Evolutionary conservation across 2,888 invertebrate species (phyloP).

Genomic region (Pheosia gnoma): DNA sequence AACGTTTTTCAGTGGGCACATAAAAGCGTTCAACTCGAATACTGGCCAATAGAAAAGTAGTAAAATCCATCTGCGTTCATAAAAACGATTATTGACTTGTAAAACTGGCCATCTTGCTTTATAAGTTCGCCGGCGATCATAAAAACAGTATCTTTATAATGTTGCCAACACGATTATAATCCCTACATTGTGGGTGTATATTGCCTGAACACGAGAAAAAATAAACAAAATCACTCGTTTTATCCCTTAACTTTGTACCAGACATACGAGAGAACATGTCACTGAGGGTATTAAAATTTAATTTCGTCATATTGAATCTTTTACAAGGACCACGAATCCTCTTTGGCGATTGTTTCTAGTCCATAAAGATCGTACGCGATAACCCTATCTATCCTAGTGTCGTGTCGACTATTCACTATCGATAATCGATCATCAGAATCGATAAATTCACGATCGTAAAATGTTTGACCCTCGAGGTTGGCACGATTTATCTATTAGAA

Average conservation of each 20-base stretch:
- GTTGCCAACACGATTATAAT: slow-evolving; percentile 37
- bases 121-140: slow-evolving; percentile 24
- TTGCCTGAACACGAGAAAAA: slow-evolving; percentile 24
- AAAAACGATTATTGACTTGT: slow-evolving; percentile 7
- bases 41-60: slow-evolving; percentile 8
- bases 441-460: slow-evolving; percentile 64
- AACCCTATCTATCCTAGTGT: slow-evolving; percentile 69
- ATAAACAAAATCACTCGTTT: slow-evolving; percentile 23
- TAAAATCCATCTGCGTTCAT: slow-evolving; percentile 13
- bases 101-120: slow-evolving; percentile 11
- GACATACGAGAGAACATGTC: slow-evolving; percentile 43
- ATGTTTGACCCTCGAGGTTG: slow-evolving; percentile 70
- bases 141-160: slow-evolving; percentile 25
- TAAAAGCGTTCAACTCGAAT: background rate
- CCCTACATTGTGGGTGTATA: slow-evolving; percentile 35
- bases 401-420: slow-evolving; percentile 58
- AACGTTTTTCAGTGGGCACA: no score
- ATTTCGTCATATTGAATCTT: slow-evolving; percentile 66
- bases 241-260: slow-evolving; percentile 34
- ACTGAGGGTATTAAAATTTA: slow-evolving; percentile 62
- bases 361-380: slow-evolving; percentile 74
- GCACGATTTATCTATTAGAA: slow-evolving; percentile 70
- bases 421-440: slow-evolving; percentile 60
- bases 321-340: slow-evolving; percentile 54
- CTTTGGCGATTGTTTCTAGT: slow-evolving; percentile 65